Evolutionary conservation across 2,797 vertebrate genomes (phyloP), one percentile per base, ranked within the genome.

Genomic region (Etheostoma perlongum): DNA sequence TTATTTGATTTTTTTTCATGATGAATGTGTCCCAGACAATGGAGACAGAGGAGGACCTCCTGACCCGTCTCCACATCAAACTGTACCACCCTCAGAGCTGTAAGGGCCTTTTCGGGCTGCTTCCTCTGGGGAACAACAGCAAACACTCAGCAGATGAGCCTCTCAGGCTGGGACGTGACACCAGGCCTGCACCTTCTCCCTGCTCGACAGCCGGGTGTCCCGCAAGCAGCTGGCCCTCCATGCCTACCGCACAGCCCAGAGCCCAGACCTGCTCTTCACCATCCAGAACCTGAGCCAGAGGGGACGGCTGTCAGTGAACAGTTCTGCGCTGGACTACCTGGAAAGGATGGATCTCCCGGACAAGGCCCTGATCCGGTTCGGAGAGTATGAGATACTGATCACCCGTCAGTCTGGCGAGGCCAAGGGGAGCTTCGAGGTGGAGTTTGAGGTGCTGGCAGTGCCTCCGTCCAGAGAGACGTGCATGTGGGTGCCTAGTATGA

Each of bases 261-360:
- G 90, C 83, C 67, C 91, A 0, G 89, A 94, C 6, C 76, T 94
- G 49, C 92, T 86, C 5, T 98, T 99, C 69, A 92, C 94, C 84
- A 93, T 98, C 30, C 98, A 99, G 95, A 99, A 98, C 86, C 55
- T 97, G 91, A 99, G 97, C 89, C 96, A 95, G 92, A 97, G 72
- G 86, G 95, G 93, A 0, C 93, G 54, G 0, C 52, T 99, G 72
- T 52, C 74, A 0, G 95, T 99, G 27, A 93, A 95, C 81, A 82
- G 94, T 6, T 65, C 62, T 0, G 85, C 87, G 19, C 93, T 99
- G 81, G 91, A 74, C 47, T 96, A 96, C 88, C 89, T 99, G 6
- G 97, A 98, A 71, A 96, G 94, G 63, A 68, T 60, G 1, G 95
- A 97, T 36, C 91, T 99, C 61, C 96, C 96, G 0, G 86, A 92